Conservation (phyloP, 2,888 invertebrate species). For the Hyles lineata region DNA sequence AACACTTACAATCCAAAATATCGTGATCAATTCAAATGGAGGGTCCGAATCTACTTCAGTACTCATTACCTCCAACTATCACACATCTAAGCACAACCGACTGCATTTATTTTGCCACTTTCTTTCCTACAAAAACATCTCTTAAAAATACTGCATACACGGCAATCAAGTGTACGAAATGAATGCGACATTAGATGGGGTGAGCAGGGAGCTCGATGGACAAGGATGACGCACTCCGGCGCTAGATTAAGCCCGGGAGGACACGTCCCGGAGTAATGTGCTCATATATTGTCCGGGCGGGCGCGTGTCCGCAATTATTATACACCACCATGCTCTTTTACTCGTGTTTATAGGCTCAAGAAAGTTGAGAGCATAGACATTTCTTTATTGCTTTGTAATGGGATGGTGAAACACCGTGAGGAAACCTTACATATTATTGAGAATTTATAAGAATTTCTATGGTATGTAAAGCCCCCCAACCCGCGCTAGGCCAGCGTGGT, state of each 20-base stretch:
- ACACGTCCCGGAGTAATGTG: constrained; percentile 83
- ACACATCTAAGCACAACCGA: background rate
- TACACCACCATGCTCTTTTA: constrained; percentile 38
- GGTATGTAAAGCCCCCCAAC: too few relatives aligned
- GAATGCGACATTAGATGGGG: constrained; percentile 21
- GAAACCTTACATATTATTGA: too few relatives aligned
- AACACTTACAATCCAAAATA: too few relatives aligned
- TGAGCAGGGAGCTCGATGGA: constrained; percentile 48
- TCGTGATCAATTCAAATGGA: too few relatives aligned
- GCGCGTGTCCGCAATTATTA: constrained; percentile 77
- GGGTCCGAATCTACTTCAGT: too few relatives aligned
- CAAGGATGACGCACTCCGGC: constrained; percentile 78
- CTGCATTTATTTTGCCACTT: background rate
- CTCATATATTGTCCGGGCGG: constrained; percentile 79
- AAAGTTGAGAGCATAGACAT: background rate
- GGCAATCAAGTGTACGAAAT: constrained; percentile 32
- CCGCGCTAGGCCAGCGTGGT: too few relatives aligned
- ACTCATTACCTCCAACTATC: too few relatives aligned
- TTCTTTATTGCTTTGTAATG: too few relatives aligned
- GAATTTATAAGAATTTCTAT: too few relatives aligned
- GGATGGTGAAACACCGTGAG: too few relatives aligned
- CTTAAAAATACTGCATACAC: constrained; percentile 33
- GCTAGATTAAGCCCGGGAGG: constrained; percentile 79
- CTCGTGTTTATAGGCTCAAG: constrained; percentile 21
- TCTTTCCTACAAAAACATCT: constrained; percentile 5